Base-by-base conservation (phyloP, 2,888 invertebrate species). In the Ceramica pisi region DNA sequence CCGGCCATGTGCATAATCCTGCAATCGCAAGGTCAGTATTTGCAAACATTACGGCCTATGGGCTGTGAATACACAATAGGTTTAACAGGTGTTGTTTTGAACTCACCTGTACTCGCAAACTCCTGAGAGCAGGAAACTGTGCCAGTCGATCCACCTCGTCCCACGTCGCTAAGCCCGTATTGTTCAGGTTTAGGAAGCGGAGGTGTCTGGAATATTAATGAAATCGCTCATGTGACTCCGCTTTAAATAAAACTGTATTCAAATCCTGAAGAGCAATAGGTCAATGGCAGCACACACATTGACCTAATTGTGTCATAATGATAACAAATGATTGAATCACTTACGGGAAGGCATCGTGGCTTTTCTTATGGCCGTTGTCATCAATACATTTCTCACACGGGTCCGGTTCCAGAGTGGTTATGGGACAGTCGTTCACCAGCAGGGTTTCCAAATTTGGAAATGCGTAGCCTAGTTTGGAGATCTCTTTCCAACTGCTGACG, bases 401-500 rank as follows among this genome's bases (percentile, higher is more conserved):
- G 78, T 97, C 97, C 75, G 97, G 97, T 63, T 96, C 96, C 75
- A 96, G 82, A 14, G 95, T 95, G 19, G 97, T 97, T 77, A 99
- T 96, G 44, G 98, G 98, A 91, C 98, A 98, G 85, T 98, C 98
- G 65, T 98, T 98, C 64, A 99, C 96, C 67, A 99, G 97, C 78
- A 99, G 94, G 3, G 98, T 97, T 92, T 99, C 98, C 86, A 99
- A 94, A 89, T 97, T 97, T 0, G 99, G 99, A 92, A 99, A 99
- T 8, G 98, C 97, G 86, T 97, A 97, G 2, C 99, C 99, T 70
- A 99, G 94, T 88, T 98, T 98, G 48, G 97, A 97, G 66, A 99
- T 97, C 91, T 99, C 98, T 78, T 95, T 95, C 99, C 99, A 99
- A 84, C 97, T 97, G 83, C 97, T 97, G n/a, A 99, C 97, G 0